Base-by-base conservation (phyloP, 1,140 invertebrate genomes). In the Gyrodactylus bullatarudis region DNA sequence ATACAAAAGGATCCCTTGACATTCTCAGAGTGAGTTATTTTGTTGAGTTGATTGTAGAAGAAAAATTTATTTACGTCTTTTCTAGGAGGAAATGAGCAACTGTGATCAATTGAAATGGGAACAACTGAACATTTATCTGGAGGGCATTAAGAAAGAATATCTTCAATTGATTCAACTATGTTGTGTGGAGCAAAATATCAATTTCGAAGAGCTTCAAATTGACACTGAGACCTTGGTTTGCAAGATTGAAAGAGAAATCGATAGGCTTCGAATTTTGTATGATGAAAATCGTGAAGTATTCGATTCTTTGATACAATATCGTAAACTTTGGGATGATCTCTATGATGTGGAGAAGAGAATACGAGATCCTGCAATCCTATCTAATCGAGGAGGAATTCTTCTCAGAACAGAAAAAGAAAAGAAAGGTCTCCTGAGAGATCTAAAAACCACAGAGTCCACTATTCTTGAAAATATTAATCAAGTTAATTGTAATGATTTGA, bases 351-450 rank as follows among this genome's bases (percentile, higher is more conserved):
- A 72, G 21, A 26, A 25, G 19, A 1, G 23, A 20, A 72, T 72
- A 25, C 24, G 54, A 20, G 74, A 74, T 74, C 74, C 74, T 1
- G 22, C 23, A 2, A 74, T 74, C 20, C 54, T 34, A 74, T 8
- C 16, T 21, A 74, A 74, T 68, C 8, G 74, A 23, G 74, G 74
- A 24, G 74, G 74, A 1, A 74, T 34, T 23, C 26, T 74, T 2
- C 73, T 74, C 23, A 71, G 20, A 25, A 73, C 74, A 25, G 74
- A 74, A 26, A 74, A 74, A 73, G 74, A 74, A 22, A 74, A 74
- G 22, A 74, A 74, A 26, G 16, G 26, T 20, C 8, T 74, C 1
- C 21, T 74, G n/a, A 74, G 27, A 24, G 69, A 74, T 19, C 73
- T 74, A 26, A 73, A 73, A 20, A 74, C 26, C n/a, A 23, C 34